A percentile compares a stretch with the other conserved stretches of the same genome.
Conservation (phyloP, 1,140 invertebrate genomes). For the Bilobella aurantiaca region DNA sequence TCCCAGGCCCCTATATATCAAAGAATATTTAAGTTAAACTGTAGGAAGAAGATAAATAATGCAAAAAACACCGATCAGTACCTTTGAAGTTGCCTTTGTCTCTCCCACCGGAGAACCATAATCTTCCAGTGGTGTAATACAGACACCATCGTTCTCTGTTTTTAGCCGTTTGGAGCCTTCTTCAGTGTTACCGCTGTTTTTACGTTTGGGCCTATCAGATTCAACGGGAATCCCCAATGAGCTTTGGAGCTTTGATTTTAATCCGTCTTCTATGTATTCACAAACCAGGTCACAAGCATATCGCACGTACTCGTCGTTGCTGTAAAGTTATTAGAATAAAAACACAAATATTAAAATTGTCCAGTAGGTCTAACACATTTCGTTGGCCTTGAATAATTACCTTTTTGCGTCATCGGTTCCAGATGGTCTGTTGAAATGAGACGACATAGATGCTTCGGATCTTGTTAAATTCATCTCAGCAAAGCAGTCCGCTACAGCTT, state of each 20-base stretch:
- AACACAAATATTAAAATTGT: too few species aligned
- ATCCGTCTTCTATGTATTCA: conserved; percentile 7
- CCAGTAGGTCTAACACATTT: neutral
- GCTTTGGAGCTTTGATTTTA: conserved; percentile 6
- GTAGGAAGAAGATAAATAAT: neutral
- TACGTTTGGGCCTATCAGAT: neutral
- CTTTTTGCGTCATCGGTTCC: neutral
- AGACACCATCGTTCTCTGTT: neutral
- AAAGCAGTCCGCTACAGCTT: conserved; percentile 20
- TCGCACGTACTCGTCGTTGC: conserved; percentile 6
- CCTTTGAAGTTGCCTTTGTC: neutral
- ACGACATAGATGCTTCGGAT: conserved; percentile 26
- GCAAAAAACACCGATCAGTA: neutral
- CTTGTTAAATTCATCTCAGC: conserved; percentile 15
- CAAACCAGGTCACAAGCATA: conserved; percentile 18
- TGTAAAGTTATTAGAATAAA: too few species aligned
- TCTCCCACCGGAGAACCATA: conserved; percentile 9
- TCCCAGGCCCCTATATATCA: neutral
- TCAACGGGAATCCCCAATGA: conserved; percentile 1
- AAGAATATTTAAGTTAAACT: neutral
- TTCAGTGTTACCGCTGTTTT: neutral
- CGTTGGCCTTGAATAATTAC: neutral
- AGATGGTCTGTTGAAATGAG: conserved; percentile 23
- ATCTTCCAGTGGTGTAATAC: conserved; percentile 14
- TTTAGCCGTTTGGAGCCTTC: conserved; percentile 3